phyloP scores from a whole-genome alignment of 2,888 invertebrate genomes.

The Boloria selene region DNA sequence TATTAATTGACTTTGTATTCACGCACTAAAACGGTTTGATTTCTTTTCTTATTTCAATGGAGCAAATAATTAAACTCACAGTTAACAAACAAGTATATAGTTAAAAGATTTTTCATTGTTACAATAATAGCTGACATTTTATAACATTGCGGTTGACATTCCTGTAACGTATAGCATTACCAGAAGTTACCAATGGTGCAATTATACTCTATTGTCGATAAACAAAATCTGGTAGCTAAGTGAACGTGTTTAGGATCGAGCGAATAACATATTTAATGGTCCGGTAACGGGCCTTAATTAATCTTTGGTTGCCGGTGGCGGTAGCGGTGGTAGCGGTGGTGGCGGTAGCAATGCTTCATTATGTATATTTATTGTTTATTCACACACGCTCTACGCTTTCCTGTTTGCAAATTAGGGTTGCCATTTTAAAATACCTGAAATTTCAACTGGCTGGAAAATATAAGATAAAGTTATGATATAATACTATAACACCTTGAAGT shows the following conservation, averaged over 20 bases:
- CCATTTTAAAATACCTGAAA: background rate
- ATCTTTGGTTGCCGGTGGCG: slow-evolving; percentile 27
- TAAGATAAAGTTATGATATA: no score
- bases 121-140: background rate
- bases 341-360: slow-evolving; percentile 23
- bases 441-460: background rate
- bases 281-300: slow-evolving; percentile 27
- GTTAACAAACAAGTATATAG: background rate
- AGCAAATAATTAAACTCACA: background rate
- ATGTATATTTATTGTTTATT: slow-evolving; percentile 33
- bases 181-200: slow-evolving; percentile 3
- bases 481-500: no score
- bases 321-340: slow-evolving; percentile 7
- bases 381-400: slow-evolving; percentile 20
- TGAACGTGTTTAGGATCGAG: slow-evolving; percentile 11
- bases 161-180: slow-evolving; percentile 3
- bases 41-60: slow-evolving; percentile 4
- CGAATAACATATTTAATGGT: slow-evolving; percentile 18
- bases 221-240: slow-evolving; percentile 21
- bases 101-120: background rate
- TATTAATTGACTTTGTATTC: slow-evolving; percentile 4
- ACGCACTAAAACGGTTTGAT: slow-evolving; percentile 17
- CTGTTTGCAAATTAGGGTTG: slow-evolving; percentile 13
- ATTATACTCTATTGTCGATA: slow-evolving; percentile 16
- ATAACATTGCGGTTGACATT: slow-evolving; percentile 14